Percentiles rank a stretch among this genome's conserved stretches.
These are phyloP conservation scores for Ptychoptera albimana DNA, from an alignment of 2,888 invertebrate species.

Conservation along the genomic window DNA sequence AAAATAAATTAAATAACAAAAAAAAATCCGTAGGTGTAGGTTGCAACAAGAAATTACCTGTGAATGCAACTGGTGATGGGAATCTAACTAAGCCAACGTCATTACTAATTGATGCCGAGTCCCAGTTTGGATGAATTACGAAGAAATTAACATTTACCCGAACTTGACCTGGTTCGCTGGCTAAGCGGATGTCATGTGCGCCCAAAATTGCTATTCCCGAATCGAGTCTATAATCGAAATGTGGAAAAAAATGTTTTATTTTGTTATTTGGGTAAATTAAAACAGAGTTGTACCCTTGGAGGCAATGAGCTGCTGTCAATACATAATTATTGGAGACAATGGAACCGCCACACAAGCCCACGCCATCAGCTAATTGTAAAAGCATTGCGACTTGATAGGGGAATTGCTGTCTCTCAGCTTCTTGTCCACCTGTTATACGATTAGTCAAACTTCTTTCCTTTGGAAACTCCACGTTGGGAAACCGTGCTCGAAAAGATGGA, in stretches of 20 bases:
- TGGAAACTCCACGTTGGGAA: neutral
- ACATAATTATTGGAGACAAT: conserved; percentile 1
- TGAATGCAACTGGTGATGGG: conserved; percentile 15
- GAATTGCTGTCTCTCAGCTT: neutral
- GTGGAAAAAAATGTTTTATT: neutral
- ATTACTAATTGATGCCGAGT: conserved; percentile 14
- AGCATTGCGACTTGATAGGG: conserved; percentile 2
- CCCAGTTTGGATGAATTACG: conserved; percentile 4
- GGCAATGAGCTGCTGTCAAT: conserved; percentile 6
- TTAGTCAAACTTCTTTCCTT: neutral
- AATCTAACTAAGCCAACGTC: conserved; percentile 25
- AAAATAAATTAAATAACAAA: neutral
- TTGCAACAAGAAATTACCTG: conserved; percentile 8
- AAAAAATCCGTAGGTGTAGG: neutral
- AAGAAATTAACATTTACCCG: neutral
- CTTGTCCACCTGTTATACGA: conserved; percentile 1
- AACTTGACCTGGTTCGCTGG: conserved; percentile 15
- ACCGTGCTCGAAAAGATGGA: neutral
- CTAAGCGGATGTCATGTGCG: neutral
- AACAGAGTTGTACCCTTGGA: neutral
- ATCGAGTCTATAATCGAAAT: neutral
- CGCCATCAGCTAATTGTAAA: neutral
- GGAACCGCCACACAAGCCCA: conserved; percentile 1
- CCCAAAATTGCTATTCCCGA: neutral
- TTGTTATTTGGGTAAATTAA: neutral